phyloP scores from a whole-genome alignment of 2,888 invertebrate species.

The Tribolium freemani region DNA sequence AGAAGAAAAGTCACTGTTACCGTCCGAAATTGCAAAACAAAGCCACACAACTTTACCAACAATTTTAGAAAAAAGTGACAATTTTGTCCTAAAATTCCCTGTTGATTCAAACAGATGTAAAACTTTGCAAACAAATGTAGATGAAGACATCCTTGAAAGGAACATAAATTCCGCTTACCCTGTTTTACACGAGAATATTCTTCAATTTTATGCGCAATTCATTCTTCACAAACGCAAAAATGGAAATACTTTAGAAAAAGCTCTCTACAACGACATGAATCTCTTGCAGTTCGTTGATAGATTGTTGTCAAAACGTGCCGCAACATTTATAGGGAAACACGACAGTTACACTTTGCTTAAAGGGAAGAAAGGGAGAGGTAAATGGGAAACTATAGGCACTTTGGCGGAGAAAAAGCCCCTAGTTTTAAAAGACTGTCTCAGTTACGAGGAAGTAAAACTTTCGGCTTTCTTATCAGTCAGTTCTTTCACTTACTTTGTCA shows the following conservation, averaged over 20 bases:
- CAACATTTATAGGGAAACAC: constrained; percentile 64
- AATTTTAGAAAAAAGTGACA: constrained; percentile 63
- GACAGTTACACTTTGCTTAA: constrained; percentile 58
- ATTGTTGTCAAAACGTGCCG: constrained; percentile 70
- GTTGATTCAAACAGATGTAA: constrained; percentile 62
- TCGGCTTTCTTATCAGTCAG: constrained; percentile 72
- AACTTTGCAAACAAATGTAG: constrained; percentile 48
- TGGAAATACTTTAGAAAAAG: constrained; percentile 55
- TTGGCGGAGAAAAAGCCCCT: constrained; percentile 68
- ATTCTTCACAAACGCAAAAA: constrained; percentile 73
- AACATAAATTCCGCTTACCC: constrained; percentile 77
- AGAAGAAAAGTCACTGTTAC: constrained; percentile 24
- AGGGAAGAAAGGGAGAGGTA: constrained; percentile 67
- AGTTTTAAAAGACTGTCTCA: constrained; percentile 69
- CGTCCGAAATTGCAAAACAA: background rate
- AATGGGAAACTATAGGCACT: constrained; percentile 72
- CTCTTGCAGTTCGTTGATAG: constrained; percentile 70
- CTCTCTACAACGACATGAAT: constrained; percentile 62
- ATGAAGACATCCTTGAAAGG: constrained; percentile 54
- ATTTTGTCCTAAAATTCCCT: constrained; percentile 66
- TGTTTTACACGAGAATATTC: constrained; percentile 76
- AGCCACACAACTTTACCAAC: background rate
- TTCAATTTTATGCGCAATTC: constrained; percentile 75
- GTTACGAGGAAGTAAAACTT: constrained; percentile 74
- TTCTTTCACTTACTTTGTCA: constrained; percentile 72